phyloP scores from a whole-genome alignment of 64 coral and sea anemone genomes.

The Montipora cactus region DNA sequence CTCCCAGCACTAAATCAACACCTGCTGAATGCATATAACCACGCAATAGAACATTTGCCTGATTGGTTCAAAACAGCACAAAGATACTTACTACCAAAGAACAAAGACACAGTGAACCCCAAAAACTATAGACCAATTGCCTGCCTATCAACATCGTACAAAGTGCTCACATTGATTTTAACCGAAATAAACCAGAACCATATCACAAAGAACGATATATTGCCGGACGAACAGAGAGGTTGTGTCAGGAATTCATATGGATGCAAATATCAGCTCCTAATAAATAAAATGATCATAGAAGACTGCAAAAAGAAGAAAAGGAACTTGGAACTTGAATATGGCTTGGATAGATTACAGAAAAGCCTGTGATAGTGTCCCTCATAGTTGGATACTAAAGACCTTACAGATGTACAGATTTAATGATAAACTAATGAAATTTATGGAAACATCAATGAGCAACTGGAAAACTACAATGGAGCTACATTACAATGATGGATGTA shows the following conservation, averaged over 20 bases:
- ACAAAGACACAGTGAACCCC: conserved; percentile 11
- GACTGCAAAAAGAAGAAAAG: conserved; percentile 28
- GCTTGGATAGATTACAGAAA: too few relatives aligned
- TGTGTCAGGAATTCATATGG: too few relatives aligned
- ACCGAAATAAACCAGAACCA: too few relatives aligned
- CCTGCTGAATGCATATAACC: neutral
- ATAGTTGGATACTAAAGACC: conserved; percentile 5
- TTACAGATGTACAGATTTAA: neutral
- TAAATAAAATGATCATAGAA: conserved; percentile 32
- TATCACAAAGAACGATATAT: neutral
- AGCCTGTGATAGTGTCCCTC: neutral
- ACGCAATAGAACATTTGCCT: neutral
- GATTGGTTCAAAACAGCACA: conserved; percentile 5
- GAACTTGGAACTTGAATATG: neutral
- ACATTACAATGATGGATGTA: neutral
- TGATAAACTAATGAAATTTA: neutral
- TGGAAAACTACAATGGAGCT: conserved; percentile 21
- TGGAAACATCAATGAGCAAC: neutral
- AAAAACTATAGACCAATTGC: too few relatives aligned
- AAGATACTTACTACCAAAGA: conserved; percentile 34
- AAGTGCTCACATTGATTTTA: too few relatives aligned
- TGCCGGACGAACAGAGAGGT: conserved; percentile 15
- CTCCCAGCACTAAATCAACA: too few relatives aligned
- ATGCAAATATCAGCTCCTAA: neutral
- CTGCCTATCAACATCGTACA: too few relatives aligned